Evolutionary conservation across 2,888 invertebrate genomes (phyloP).

Genomic region (Andrena trimmerana): DNA sequence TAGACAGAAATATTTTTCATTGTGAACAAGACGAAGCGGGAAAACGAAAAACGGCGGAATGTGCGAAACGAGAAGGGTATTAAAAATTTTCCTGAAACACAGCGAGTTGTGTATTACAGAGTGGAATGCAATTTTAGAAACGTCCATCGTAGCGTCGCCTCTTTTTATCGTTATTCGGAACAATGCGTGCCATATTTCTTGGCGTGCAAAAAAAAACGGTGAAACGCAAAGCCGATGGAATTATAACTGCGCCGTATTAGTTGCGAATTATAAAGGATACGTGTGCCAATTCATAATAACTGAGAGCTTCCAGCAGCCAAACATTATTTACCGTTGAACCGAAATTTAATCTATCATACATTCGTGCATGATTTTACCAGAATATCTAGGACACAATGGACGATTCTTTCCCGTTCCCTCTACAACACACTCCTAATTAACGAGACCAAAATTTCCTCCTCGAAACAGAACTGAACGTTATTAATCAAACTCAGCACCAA

Average conservation of each 20-base stretch:
- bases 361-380: too few relatives aligned
- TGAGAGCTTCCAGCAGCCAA: too few relatives aligned
- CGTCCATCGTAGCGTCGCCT: conserved; percentile 34
- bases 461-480: not conserved
- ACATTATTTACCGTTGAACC: too few relatives aligned
- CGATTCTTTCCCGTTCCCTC: too few relatives aligned
- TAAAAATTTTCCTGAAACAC: conserved; percentile 31
- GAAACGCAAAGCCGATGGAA: not conserved
- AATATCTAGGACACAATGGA: too few relatives aligned
- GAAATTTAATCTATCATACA: too few relatives aligned
- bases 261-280: too few relatives aligned
- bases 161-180: conserved; percentile 42
- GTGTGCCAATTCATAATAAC: too few relatives aligned
- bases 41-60: not conserved
- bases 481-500: not conserved
- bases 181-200: conserved; percentile 34
- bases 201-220: not conserved
- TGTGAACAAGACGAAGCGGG: not conserved
- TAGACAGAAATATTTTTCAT: conserved; percentile 18
- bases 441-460: not conserved
- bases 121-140: conserved; percentile 62
- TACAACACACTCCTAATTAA: too few relatives aligned
- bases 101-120: conserved; percentile 31
- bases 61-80: conserved; percentile 23
- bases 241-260: too few relatives aligned